A percentile compares a stretch with the other conserved stretches of the same genome.
Evolutionary conservation across 2,888 invertebrate genomes (phyloP).

Genomic region (Plagodis pulveraria): DNA sequence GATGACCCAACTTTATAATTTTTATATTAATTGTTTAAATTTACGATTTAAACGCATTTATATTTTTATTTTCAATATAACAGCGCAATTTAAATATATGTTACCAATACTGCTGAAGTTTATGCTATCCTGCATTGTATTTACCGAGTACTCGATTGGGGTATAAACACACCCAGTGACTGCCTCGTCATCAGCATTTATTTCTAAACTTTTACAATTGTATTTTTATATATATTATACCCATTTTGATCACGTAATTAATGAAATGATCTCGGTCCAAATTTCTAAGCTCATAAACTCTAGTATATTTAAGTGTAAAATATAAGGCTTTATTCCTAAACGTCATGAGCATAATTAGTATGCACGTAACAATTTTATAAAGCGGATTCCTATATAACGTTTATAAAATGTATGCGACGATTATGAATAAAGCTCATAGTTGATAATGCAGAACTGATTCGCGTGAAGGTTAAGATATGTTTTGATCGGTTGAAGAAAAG

Average conservation of each 20-base stretch:
- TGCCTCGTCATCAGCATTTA: constrained; percentile 44
- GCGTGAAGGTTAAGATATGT: neutral
- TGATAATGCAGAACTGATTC: constrained; percentile 13
- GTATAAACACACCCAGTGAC: constrained; percentile 7
- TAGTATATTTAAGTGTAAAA: constrained; percentile 10
- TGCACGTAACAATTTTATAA: too few relatives aligned
- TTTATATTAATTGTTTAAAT: too few relatives aligned
- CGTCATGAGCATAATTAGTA: too few relatives aligned
- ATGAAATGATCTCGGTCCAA: constrained; percentile 36
- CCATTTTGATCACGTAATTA: constrained; percentile 25
- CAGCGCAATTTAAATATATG: too few relatives aligned
- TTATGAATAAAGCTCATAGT: neutral
- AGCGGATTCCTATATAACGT: too few relatives aligned
- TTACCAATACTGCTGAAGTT: too few relatives aligned
- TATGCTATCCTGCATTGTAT: too few relatives aligned
- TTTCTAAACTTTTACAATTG: constrained; percentile 20
- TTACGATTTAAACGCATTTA: too few relatives aligned
- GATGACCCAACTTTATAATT: too few relatives aligned
- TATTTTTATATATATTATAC: constrained; percentile 36
- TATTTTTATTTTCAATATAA: too few relatives aligned
- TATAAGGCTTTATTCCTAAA: neutral
- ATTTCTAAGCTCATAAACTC: constrained; percentile 24
- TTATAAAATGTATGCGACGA: too few relatives aligned
- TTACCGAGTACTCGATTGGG: too few relatives aligned
- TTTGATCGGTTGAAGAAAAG: constrained; percentile 2